phyloP scores from a whole-genome alignment of 2,113 vertebrate species.

The Ornithorhynchus anatinus region DNA sequence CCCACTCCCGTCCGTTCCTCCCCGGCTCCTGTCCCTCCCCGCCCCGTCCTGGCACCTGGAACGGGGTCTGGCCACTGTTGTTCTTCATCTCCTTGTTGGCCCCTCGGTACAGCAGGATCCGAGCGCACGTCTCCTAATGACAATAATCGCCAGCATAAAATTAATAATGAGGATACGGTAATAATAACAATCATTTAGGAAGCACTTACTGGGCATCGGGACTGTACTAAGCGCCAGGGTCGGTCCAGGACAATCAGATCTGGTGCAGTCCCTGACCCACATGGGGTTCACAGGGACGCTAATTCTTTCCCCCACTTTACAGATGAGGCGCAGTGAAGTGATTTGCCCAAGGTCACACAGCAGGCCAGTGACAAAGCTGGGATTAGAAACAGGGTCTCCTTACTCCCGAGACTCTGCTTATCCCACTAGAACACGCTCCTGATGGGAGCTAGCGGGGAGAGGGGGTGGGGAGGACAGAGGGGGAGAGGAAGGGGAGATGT shows the following conservation, averaged over 20 bases:
- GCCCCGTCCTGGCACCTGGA: slow-evolving; percentile 76
- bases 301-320: rapidly evolving
- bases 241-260: too few relatives aligned
- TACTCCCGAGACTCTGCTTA: rapidly evolving
- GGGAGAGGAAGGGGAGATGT: not conserved
- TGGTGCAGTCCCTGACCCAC: not conserved
- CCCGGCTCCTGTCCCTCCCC: too few relatives aligned
- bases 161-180: not conserved
- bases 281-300: not conserved
- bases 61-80: slow-evolving; percentile 87
- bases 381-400: too few relatives aligned
- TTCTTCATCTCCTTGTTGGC: slow-evolving; percentile 89
- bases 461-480: not conserved
- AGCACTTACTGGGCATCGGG: too few relatives aligned
- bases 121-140: slow-evolving; percentile 85
- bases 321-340: not conserved
- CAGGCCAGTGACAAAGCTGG: not conserved
- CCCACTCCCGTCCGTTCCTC: not conserved
- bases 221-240: too few relatives aligned
- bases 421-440: not conserved
- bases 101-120: slow-evolving; percentile 88
- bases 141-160: not conserved
- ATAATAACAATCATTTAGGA: rapidly evolving
- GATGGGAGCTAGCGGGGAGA: not conserved
- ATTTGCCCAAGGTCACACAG: not conserved